Percentiles rank a stretch among this genome's conserved stretches.
phyloP scores from a whole-genome alignment of 35 echinoderm and acorn worm species.

The Lytechinus variegatus region DNA sequence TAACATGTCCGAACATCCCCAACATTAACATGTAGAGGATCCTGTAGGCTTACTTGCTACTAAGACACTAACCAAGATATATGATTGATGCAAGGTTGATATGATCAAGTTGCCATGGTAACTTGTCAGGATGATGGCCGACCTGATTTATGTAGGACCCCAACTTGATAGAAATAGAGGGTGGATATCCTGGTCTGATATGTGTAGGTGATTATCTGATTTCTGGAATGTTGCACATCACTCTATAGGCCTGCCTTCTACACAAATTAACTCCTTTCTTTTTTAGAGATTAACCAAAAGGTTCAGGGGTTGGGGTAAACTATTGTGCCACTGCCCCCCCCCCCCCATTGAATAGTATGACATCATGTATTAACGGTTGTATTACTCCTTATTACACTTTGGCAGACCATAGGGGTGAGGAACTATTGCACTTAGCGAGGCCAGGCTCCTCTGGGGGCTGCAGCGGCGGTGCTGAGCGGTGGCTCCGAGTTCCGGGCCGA shows the following conservation, averaged over 20 bases:
- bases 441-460: no score
- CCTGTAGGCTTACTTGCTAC: background rate
- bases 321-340: background rate
- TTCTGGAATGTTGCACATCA: background rate
- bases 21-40: background rate
- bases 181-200: background rate
- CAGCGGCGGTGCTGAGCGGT: no score
- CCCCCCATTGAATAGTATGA: background rate
- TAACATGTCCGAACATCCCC: background rate
- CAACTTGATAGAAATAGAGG: background rate
- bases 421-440: no score
- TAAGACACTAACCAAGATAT: background rate
- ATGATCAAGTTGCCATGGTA: background rate
- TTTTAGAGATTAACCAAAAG: no score
- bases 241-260: no score
- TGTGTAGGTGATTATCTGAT: background rate
- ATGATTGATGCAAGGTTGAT: constrained; percentile 3
- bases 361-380: background rate
- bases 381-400: no score
- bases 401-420: no score
- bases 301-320: background rate
- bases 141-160: background rate
- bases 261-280: no score
- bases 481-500: no score
- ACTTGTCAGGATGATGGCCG: background rate